Base-by-base conservation (phyloP, 2,113 vertebrate genomes). In the Sorex araneus region DNA sequence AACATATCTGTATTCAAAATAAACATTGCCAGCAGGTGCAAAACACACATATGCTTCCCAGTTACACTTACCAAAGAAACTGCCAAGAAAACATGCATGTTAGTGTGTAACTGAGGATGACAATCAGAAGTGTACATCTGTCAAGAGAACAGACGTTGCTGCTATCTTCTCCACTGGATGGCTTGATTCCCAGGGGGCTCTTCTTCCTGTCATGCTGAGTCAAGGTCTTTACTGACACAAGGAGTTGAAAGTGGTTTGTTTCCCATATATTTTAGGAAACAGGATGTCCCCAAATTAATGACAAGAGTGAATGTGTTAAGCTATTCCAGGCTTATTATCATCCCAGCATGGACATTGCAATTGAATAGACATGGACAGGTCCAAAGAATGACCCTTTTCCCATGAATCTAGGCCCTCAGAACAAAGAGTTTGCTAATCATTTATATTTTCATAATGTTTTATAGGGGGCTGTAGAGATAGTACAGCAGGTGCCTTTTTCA, bases 1-100 rank as follows among this genome's bases (percentile, higher is more conserved):
- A 75, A 7, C 8, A 5, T 43, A 28, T 64, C 83, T 69, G 64
- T 28, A 71, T 69, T 94, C 80, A 77, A 91, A 94, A 74, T 79
- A 91, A 95, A 89, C 69, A 87, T n/a, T 64, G 57, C 86, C 89
- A 78, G 86, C 36, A 81, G 75, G 92, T 96, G 45, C 73, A 89
- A 77, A 87, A 71, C 64, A 70, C 32, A 47, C 80, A 93, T 32
- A 36, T 2, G 9, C 70, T 94, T 50, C 57, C n/a, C 40, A 12
- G 34, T 79, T 64, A 45, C 34, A 30, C 67, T 83, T 79, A 57
- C 83, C n/a, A 84, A 67, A 10, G 54, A 89, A 78, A 78, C 63
- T 30, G 54, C 67, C 43, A 43, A 94, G 67, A 54, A 82, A 85
- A 92, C 85, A 36, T 0, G 4, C 8, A 5, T 67, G 21, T 27